These are phyloP conservation scores for Lepidocyrtoides sp. DNA, from an alignment of 2,888 invertebrate species.

Conservation along the genomic window DNA sequence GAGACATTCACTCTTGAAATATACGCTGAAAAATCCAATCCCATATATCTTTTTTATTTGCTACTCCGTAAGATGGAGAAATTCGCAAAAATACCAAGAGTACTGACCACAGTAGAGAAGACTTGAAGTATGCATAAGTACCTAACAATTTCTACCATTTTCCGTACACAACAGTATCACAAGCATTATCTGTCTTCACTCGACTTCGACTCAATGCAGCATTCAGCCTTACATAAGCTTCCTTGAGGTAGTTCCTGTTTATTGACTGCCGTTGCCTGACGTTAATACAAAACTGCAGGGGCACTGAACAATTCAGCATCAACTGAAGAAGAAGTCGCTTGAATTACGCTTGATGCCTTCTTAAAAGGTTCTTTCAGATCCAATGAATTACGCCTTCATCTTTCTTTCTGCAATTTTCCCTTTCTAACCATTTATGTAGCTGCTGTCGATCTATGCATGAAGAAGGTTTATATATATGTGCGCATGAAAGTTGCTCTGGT, in stretches of 20 bases:
- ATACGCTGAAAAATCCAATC: neutral
- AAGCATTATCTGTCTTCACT: neutral
- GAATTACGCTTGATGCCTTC: conserved; percentile 71
- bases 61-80: conserved; percentile 25
- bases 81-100: conserved; percentile 12
- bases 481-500: neutral
- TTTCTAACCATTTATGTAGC: neutral
- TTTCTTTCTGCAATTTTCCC: conserved; percentile 2
- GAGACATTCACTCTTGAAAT: neutral
- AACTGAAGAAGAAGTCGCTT: conserved; percentile 44
- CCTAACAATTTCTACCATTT: neutral
- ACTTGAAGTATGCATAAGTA: neutral
- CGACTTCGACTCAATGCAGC: neutral
- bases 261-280: conserved; percentile 26
- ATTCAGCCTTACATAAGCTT: conserved; percentile 10
- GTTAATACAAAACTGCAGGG: conserved; percentile 55
- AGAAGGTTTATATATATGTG: neutral
- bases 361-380: conserved; percentile 76
- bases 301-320: conserved; percentile 8
- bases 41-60: conserved; percentile 51
- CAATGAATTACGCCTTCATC: conserved; percentile 64
- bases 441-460: neutral
- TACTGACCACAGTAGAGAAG: conserved; percentile 30
- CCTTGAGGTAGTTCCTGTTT: conserved; percentile 64
- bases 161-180: neutral